These are phyloP conservation scores for Andricus curvator DNA, from an alignment of 2,888 invertebrate species.

Conservation along the genomic window DNA sequence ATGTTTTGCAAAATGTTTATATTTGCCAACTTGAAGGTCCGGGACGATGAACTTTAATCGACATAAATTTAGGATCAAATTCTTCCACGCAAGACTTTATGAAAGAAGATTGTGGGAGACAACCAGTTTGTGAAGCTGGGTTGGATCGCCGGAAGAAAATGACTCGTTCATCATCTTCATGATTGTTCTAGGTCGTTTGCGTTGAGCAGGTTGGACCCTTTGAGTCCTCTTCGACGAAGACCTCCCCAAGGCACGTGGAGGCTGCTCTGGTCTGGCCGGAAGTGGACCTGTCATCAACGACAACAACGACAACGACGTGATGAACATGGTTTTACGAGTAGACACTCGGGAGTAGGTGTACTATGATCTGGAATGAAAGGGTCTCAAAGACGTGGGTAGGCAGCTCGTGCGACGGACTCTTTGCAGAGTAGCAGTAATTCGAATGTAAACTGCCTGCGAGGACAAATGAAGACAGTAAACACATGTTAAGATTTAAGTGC, in stretches of 20 bases:
- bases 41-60: slow-evolving; percentile 6
- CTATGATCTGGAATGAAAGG: slow-evolving; percentile 67
- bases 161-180: slow-evolving; percentile 18
- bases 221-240: background rate
- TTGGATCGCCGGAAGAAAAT: slow-evolving; percentile 22
- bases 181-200: slow-evolving; percentile 18
- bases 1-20: background rate
- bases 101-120: slow-evolving; percentile 13
- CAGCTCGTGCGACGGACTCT: slow-evolving; percentile 58
- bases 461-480: slow-evolving; percentile 70
- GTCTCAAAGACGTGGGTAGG: slow-evolving; percentile 65
- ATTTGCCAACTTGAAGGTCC: background rate
- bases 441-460: slow-evolving; percentile 56
- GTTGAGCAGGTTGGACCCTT: background rate
- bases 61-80: slow-evolving; percentile 22
- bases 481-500: slow-evolving; percentile 50
- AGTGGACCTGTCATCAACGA: slow-evolving; percentile 69
- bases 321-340: slow-evolving; percentile 55
- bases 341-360: slow-evolving; percentile 61
- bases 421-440: slow-evolving; percentile 50
- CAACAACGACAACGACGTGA: slow-evolving; percentile 66
- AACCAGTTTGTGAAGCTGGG: background rate
- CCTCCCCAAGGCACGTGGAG: slow-evolving; percentile 32
- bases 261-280: slow-evolving; percentile 56
- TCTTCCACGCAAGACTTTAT: slow-evolving; percentile 3